phyloP scores from a whole-genome alignment of 2,888 invertebrate genomes.

The Encarsia formosa region DNA sequence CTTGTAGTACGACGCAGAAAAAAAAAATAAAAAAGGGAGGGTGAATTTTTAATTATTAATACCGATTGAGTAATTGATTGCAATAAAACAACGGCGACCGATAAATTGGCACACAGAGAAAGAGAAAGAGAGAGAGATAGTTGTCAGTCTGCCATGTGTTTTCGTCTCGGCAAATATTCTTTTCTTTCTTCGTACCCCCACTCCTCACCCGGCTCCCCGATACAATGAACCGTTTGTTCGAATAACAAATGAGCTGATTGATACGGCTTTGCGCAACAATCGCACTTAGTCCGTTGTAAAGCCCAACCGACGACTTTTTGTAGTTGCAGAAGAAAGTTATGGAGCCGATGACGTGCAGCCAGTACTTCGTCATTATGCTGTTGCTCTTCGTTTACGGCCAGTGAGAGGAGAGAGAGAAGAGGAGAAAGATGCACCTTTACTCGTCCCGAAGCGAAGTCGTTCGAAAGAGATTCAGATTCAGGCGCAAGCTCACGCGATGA shows the following conservation, averaged over 20 bases:
- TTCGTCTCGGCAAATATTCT: constrained; percentile 1
- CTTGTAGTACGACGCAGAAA: too few relatives aligned
- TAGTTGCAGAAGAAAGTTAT: not conserved
- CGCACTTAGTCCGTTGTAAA: not conserved
- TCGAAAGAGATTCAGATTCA: constrained; percentile 26
- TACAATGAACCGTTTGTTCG: constrained; percentile 1
- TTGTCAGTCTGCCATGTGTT: constrained; percentile 3
- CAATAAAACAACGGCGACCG: not conserved
- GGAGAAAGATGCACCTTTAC: constrained; percentile 14
- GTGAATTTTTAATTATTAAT: not conserved
- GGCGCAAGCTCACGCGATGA: constrained; percentile 15
- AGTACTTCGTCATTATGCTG: not conserved
- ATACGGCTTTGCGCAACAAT: not conserved
- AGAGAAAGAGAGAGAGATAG: not conserved
- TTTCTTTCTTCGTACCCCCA: too few relatives aligned
- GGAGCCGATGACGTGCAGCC: not conserved
- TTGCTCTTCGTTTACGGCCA: not conserved
- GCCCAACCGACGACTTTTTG: not conserved
- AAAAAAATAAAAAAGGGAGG: not conserved
- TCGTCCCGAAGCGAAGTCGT: constrained; percentile 20
- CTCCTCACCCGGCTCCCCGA: too few relatives aligned
- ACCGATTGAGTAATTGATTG: not conserved
- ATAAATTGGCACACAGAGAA: not conserved
- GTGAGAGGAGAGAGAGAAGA: not conserved
- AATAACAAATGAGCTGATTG: not conserved